phyloP scores from a whole-genome alignment of 1,140 invertebrate species.

The Leptestheria dahalacensis region DNA sequence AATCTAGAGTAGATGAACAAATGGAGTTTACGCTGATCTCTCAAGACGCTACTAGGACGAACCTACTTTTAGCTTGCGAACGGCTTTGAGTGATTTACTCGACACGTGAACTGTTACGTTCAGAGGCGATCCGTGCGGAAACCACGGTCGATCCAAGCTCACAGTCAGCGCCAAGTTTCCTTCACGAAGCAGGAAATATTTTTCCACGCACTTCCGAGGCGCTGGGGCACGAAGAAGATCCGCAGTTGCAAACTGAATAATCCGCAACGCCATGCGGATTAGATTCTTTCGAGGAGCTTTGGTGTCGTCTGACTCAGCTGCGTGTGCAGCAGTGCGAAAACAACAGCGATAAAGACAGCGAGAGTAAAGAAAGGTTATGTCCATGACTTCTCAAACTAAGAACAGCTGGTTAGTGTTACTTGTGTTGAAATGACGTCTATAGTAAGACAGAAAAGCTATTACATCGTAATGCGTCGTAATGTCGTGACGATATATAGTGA shows the following conservation, averaged over 20 bases:
- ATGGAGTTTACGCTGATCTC: no score
- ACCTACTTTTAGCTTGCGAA: conserved; percentile 71
- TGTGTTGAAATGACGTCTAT: no score
- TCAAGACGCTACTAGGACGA: background rate
- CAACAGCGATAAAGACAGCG: background rate
- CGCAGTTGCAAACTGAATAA: conserved; percentile 39
- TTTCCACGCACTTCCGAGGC: conserved; percentile 36
- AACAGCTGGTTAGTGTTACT: no score
- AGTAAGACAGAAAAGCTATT: no score
- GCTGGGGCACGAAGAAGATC: conserved; percentile 14
- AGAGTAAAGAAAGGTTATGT: background rate
- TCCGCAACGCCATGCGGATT: conserved; percentile 64
- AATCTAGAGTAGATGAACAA: conserved; percentile 47
- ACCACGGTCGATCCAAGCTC: conserved; percentile 81
- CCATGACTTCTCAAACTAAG: background rate
- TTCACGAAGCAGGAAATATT: conserved; percentile 43
- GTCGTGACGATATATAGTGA: no score
- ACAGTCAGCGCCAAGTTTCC: conserved; percentile 65
- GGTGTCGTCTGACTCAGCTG: conserved; percentile 57
- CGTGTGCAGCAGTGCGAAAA: no score
- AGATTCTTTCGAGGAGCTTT: conserved; percentile 53
- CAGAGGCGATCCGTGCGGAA: conserved; percentile 82
- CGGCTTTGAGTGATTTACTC: conserved; percentile 89
- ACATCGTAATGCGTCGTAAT: no score
- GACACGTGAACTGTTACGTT: conserved; percentile 70